Base-by-base conservation (phyloP, 1,140 invertebrate genomes). In the Caenorhabditis briggsae region DNA sequence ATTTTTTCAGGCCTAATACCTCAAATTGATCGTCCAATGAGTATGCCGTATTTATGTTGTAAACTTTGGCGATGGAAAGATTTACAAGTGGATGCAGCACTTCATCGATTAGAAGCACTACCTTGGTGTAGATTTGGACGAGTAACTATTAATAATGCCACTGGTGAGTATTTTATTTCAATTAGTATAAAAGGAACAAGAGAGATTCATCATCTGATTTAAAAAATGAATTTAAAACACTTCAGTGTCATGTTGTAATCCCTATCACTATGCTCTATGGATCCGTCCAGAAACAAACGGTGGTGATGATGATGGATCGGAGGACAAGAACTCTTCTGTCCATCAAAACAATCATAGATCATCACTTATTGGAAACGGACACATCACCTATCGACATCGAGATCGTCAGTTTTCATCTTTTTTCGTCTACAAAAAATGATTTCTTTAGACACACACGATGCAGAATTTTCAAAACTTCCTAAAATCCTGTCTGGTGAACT, bases 121-220 rank as follows among this genome's bases (percentile, higher is more conserved):
- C 91, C 91, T 41, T 92, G 91, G 91, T 92, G 91, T 88, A 85
- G 92, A 61, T 92, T 92, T 55, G 90, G 89, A 82, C 25, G 90
- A 70, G 91, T 92, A 25, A 92, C 91, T 11, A 92, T 92, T n/a
- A 92, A 92, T 65, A 92, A 92, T 86, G 92, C 91, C 5, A 92
- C 91, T 23, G 90, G 92, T 59, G 18, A 59, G 59, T 50, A 18
- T 56, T 43, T 55, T 0, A 12, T 82, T 82, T 53, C 3, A 5
- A 74, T 74, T 41, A 46, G 2, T 9, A 74, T 11, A 0, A 46
- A 43, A 5, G 2, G 33, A 74, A 41, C 0, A 46, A 33, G 5
- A 43, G 50, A n/a, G 50, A 12, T 18, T 53, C 50, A 53, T 33
- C 11, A 25, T 82, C 25, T 2, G 48, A 48, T 20, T 14, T 6